phyloP scores from a whole-genome alignment of 2,113 vertebrate genomes.

The Pyxicephalus adspersus region DNA sequence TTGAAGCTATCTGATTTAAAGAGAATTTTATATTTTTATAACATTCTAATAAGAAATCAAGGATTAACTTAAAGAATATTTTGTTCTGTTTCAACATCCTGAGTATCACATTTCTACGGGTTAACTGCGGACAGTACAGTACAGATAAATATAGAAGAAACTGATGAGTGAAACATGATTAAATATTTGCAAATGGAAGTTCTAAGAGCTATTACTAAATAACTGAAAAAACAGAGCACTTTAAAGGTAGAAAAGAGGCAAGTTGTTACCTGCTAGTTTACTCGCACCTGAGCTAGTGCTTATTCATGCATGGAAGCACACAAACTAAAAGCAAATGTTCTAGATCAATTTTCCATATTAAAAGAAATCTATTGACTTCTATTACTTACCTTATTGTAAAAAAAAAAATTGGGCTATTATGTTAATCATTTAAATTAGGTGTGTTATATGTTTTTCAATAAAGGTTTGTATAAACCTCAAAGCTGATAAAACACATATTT shows the following conservation, averaged over 20 bases:
- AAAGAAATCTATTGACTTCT: no score
- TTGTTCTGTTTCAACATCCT: not conserved
- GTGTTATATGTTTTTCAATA: no score
- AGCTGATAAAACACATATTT: no score
- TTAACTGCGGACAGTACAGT: slow-evolving; percentile 23
- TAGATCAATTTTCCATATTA: no score
- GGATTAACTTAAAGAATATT: slow-evolving; percentile 30
- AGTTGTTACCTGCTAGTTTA: not conserved
- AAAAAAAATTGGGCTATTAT: no score
- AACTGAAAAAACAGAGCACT: not conserved
- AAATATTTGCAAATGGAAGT: slow-evolving; percentile 19
- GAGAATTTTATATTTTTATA: slow-evolving; percentile 21
- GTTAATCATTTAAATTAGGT: no score
- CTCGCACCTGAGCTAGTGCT: no score
- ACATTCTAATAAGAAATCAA: slow-evolving; percentile 13
- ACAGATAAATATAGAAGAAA: not conserved
- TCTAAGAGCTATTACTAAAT: not conserved
- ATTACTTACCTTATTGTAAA: no score
- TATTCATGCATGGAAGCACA: no score
- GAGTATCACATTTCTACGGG: slow-evolving; percentile 19
- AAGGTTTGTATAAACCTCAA: no score
- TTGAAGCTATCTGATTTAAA: slow-evolving; percentile 57
- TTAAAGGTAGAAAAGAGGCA: not conserved
- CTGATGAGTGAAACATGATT: not conserved
- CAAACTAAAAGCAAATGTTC: no score